These are phyloP conservation scores for Sebastes minor DNA, from an alignment of 2,797 vertebrate genomes.

Conservation along the genomic window DNA sequence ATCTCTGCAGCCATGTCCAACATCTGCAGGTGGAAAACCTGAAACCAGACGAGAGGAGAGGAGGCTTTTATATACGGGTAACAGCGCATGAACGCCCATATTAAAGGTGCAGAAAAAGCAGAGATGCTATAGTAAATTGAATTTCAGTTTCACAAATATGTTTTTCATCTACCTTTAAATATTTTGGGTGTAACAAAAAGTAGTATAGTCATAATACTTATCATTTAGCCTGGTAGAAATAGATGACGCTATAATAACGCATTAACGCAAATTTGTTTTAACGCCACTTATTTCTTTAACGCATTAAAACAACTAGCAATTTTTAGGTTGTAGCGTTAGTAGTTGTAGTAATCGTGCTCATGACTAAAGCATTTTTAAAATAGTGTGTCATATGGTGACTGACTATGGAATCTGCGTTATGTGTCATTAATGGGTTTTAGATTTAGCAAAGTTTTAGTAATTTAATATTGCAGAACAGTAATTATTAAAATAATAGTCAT, in stretches of 20 bases:
- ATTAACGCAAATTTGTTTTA: too few species aligned
- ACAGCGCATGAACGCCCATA: not conserved
- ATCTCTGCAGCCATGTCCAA: not conserved
- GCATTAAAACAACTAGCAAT: too few species aligned
- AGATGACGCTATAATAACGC: too few species aligned
- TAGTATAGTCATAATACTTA: not conserved
- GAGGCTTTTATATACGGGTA: not conserved
- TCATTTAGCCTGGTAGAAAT: not conserved
- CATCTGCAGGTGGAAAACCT: not conserved
- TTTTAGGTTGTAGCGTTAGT: too few species aligned
- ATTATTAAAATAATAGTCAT: too few species aligned
- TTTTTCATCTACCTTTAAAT: not conserved
- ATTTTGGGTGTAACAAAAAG: not conserved
- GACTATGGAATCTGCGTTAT: not conserved
- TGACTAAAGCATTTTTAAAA: not conserved
- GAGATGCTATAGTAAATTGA: not conserved
- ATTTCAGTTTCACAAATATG: not conserved
- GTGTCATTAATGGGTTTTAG: not conserved
- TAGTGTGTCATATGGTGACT: not conserved
- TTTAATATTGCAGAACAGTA: not conserved
- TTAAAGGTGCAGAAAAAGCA: not conserved
- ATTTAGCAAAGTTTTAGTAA: not conserved
- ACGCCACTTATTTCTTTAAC: too few species aligned
- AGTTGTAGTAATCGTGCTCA: not conserved
- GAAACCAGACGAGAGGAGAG: not conserved